Base-by-base conservation (phyloP, 2,888 invertebrate genomes). In the Erannis defoliaria region DNA sequence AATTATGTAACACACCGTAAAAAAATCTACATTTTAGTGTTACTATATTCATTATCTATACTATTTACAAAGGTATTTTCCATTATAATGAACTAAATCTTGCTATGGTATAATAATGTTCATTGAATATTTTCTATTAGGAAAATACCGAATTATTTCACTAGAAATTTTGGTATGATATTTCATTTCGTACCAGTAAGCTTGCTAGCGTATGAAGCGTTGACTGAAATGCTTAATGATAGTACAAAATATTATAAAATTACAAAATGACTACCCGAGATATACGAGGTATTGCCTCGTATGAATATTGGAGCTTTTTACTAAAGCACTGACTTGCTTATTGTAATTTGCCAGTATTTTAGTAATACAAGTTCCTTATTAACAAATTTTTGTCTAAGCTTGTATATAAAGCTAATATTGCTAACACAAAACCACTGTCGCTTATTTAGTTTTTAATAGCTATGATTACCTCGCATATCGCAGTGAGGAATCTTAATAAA, bases 241-340 rank as follows among this genome's bases (percentile, higher is more conserved):
- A 58, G 64, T 74, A 75, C 66, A 73, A 79, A 80, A 77, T 70
- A 80, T 23, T 77, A 79, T 70, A 79, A 80, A 79, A 80, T 73
- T 79, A 80, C 77, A 80, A 80, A 79, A 79, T 72, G 5, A 42
- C 6, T 40, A 4, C 14, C 26, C 9, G 9, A 9, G 12, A 26
- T 14, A 26, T 9, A 14, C 23, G 9, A 14, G 8, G 43, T n/a
- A n/a, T n/a, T n/a, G n/a, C n/a, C n/a, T n/a, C n/a, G n/a, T n/a
- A n/a, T n/a, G n/a, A n/a, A n/a, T n/a, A n/a, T n/a, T n/a, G n/a
- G n/a, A n/a, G n/a, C n/a, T n/a, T n/a, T n/a, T n/a, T n/a, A n/a
- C n/a, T n/a, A n/a, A n/a, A n/a, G n/a, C n/a, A n/a, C n/a, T n/a
- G n/a, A n/a, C n/a, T n/a, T n/a, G n/a, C n/a, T n/a, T n/a, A n/a